Evolutionary conservation across 1,140 invertebrate genomes (phyloP).

Genomic region (Piezodorus guildinii): DNA sequence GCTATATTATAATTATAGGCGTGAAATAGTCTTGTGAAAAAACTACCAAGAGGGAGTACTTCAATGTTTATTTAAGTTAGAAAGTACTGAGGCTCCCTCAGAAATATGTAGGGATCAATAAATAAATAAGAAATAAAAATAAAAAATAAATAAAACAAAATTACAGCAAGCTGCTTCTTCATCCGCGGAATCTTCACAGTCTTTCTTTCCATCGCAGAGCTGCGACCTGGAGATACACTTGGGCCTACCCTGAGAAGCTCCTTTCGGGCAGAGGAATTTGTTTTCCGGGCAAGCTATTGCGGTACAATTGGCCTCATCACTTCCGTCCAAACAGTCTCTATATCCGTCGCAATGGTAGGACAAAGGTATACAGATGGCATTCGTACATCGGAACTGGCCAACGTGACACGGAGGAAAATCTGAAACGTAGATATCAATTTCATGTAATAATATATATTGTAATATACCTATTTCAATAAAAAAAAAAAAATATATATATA

Average conservation of each 20-base stretch:
- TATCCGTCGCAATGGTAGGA: constrained; percentile 73
- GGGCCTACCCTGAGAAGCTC: constrained; percentile 50
- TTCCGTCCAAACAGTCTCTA: constrained; percentile 73
- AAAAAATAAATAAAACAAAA: constrained; percentile 32
- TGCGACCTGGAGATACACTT: constrained; percentile 79
- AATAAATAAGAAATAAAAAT: too few relatives aligned
- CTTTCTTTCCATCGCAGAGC: constrained; percentile 78
- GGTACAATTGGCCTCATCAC: constrained; percentile 82
- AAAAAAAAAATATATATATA: too few relatives aligned
- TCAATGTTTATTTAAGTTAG: too few relatives aligned
- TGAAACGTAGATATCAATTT: constrained; percentile 34
- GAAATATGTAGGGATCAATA: too few relatives aligned
- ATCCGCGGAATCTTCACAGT: constrained; percentile 84
- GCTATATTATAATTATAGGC: too few relatives aligned
- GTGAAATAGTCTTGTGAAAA: too few relatives aligned
- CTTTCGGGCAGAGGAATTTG: constrained; percentile 80
- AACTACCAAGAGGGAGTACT: too few relatives aligned
- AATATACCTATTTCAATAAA: too few relatives aligned
- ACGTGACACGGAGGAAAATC: constrained; percentile 81
- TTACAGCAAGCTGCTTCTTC: constrained; percentile 80
- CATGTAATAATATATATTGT: not conserved
- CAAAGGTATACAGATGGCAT: constrained; percentile 81
- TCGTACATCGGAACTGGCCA: constrained; percentile 85
- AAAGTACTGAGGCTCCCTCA: too few relatives aligned
- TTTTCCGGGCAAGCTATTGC: constrained; percentile 79